These are phyloP conservation scores for Mesocentrotus franciscanus DNA, from an alignment of 53 echinoderm and acorn worm species.

Conservation along the genomic window DNA sequence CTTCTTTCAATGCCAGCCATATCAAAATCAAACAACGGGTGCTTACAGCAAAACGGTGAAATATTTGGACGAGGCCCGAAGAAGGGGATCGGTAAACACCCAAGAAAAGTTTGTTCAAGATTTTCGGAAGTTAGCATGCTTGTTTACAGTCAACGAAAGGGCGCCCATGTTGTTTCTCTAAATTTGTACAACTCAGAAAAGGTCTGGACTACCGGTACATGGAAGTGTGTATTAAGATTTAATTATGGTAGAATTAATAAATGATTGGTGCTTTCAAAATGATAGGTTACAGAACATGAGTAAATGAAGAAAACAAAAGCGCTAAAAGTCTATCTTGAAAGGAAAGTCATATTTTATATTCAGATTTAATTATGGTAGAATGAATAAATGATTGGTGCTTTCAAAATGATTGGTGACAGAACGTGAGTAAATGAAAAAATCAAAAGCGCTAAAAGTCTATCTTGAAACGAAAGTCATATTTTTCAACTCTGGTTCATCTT, in stretches of 20 bases:
- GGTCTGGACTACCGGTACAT: background rate
- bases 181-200: background rate
- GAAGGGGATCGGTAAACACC: background rate
- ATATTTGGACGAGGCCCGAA: conserved; percentile 57
- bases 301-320: background rate
- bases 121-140: background rate
- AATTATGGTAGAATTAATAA: background rate
- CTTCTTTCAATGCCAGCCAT: conserved; percentile 16
- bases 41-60: conserved; percentile 40
- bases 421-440: background rate
- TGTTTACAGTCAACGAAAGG: background rate
- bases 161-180: background rate
- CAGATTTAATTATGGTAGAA: background rate
- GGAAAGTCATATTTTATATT: background rate
- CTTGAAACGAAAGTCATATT: background rate
- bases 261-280: background rate
- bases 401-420: background rate
- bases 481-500: background rate
- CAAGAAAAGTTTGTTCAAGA: conserved; percentile 12
- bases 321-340: no score
- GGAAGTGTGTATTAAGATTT: background rate
- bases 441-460: no score
- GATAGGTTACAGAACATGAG: background rate
- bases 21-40: conserved; percentile 33
- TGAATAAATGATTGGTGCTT: background rate